phyloP scores from a whole-genome alignment of 2,888 invertebrate species.

The Lydus trimaculatus region DNA sequence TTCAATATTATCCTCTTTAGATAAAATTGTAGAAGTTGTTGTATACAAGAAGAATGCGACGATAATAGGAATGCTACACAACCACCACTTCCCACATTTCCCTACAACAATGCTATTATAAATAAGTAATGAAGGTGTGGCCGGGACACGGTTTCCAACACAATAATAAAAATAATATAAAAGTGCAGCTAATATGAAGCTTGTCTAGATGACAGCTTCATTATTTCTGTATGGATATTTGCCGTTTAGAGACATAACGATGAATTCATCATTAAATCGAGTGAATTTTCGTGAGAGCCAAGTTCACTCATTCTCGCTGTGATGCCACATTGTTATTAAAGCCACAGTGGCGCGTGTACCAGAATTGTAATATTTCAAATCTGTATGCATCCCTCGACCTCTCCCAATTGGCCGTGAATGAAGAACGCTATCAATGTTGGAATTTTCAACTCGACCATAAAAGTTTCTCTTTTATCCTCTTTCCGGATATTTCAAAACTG shows the following conservation, averaged over 20 bases:
- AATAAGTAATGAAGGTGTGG: not conserved
- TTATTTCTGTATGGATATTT: not conserved
- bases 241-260: constrained; percentile 22
- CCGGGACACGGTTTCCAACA: not conserved
- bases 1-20: not conserved
- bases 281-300: constrained; percentile 28
- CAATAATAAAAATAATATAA: not conserved
- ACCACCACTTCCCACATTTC: not conserved
- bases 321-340: constrained; percentile 44
- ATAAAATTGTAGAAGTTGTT: not conserved
- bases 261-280: constrained; percentile 41
- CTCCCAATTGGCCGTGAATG: constrained; percentile 52
- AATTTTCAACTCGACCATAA: constrained; percentile 38
- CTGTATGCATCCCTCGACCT: constrained; percentile 51
- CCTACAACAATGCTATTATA: not conserved
- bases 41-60: not conserved
- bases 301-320: constrained; percentile 14
- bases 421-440: constrained; percentile 46
- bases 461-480: constrained; percentile 35
- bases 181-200: constrained; percentile 7
- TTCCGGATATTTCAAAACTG: constrained; percentile 19
- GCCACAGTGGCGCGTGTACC: constrained; percentile 45
- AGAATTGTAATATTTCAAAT: constrained; percentile 52
- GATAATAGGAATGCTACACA: not conserved
- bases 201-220: not conserved